These are phyloP conservation scores for Paramisgurnus dabryanus DNA, from an alignment of 2,113 vertebrate genomes.

Conservation along the genomic window DNA sequence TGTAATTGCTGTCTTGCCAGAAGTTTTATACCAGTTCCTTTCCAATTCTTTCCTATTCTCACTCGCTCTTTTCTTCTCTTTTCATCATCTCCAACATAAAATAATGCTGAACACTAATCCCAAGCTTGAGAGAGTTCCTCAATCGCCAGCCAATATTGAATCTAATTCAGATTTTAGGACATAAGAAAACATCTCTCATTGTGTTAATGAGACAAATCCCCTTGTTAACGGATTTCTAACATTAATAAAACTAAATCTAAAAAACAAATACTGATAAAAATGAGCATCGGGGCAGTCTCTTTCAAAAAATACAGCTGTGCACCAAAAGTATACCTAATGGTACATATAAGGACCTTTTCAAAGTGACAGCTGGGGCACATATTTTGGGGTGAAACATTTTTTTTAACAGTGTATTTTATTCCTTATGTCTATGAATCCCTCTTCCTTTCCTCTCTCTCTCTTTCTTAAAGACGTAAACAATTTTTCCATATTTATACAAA, in stretches of 20 bases:
- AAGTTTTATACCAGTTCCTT: constrained; percentile 3
- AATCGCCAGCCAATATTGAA: not conserved
- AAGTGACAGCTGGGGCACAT: too few species aligned
- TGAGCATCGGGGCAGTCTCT: too few species aligned
- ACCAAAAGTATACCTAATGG: too few species aligned
- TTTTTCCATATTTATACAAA: not conserved
- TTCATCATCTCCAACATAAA: not conserved
- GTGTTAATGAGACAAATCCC: not conserved
- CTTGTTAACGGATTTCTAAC: too few species aligned
- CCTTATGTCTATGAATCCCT: not conserved
- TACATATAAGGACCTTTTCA: too few species aligned
- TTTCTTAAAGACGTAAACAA: not conserved
- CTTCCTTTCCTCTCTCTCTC: not conserved
- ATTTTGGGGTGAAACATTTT: too few species aligned
- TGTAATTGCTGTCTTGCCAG: constrained; percentile 33
- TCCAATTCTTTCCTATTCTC: not conserved
- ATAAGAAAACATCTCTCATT: not conserved
- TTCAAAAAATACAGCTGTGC: too few species aligned
- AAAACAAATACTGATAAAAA: too few species aligned
- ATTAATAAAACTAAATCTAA: too few species aligned
- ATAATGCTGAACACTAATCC: constrained; percentile 30
- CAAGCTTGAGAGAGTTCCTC: constrained; percentile 8
- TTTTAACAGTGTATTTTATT: not conserved
- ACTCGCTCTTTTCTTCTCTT: not conserved
- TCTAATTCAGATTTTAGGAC: too few species aligned